Evolutionary conservation across 2,888 invertebrate genomes (phyloP).

Genomic region (Volucella bombylans): DNA sequence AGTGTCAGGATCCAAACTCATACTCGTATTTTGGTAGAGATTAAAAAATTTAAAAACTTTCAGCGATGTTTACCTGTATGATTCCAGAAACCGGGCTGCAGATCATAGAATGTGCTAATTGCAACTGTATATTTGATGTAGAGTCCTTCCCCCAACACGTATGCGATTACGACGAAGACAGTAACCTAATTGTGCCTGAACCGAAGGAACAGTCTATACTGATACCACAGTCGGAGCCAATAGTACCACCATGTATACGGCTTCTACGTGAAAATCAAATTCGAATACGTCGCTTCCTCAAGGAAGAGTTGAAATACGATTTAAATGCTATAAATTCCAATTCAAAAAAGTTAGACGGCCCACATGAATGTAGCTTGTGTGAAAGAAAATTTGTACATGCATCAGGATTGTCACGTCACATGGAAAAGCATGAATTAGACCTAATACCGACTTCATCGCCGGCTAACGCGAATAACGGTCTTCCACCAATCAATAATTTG

Average conservation of each 20-base stretch:
- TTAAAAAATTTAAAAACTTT: not conserved
- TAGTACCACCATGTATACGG: slow-evolving; percentile 77
- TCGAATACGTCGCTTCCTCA: slow-evolving; percentile 80
- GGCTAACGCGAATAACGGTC: slow-evolving; percentile 40
- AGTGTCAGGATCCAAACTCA: slow-evolving; percentile 9
- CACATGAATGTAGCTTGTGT: slow-evolving; percentile 81
- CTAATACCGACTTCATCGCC: slow-evolving; percentile 76
- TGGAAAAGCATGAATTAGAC: slow-evolving; percentile 82
- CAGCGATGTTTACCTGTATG: not conserved
- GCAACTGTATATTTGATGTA: slow-evolving; percentile 77
- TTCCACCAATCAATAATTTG: slow-evolving; percentile 75
- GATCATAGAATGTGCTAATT: slow-evolving; percentile 78
- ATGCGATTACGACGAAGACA: slow-evolving; percentile 77
- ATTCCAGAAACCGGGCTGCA: slow-evolving; percentile 50
- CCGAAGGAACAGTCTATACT: slow-evolving; percentile 74
- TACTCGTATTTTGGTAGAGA: slow-evolving; percentile 30
- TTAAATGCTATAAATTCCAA: slow-evolving; percentile 73
- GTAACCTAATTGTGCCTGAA: slow-evolving; percentile 73
- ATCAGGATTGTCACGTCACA: slow-evolving; percentile 81
- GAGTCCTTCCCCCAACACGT: slow-evolving; percentile 77
- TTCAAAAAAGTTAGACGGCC: slow-evolving; percentile 77
- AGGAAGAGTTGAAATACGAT: slow-evolving; percentile 81
- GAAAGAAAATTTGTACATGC: slow-evolving; percentile 82
- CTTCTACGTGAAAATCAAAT: slow-evolving; percentile 80
- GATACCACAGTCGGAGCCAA: slow-evolving; percentile 59